These are phyloP conservation scores for Leuciscus waleckii DNA, from an alignment of 2,797 vertebrate genomes.

Conservation along the genomic window DNA sequence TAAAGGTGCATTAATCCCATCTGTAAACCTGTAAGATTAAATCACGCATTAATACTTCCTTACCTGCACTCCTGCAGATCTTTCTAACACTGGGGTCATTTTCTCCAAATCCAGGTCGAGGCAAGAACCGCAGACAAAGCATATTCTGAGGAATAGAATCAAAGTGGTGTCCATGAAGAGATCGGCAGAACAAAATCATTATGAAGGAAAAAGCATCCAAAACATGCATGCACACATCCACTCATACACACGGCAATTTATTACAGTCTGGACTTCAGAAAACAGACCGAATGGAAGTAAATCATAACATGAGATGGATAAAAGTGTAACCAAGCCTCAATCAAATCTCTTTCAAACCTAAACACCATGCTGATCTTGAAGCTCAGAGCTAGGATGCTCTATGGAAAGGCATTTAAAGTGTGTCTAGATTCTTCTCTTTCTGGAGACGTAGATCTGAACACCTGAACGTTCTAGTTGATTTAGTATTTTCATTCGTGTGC, in stretches of 20 bases:
- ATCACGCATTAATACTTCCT: neutral
- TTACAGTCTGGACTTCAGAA: conserved; percentile 9
- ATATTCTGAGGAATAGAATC: conserved; percentile 83
- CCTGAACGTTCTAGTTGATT: neutral
- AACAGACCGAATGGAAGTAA: neutral
- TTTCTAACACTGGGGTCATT: conserved; percentile 16
- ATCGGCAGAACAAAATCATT: conserved; percentile 38
- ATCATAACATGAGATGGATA: conserved; percentile 3
- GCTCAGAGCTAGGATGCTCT: neutral
- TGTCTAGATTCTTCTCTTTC: neutral
- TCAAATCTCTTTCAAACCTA: neutral
- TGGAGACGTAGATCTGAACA: conserved; percentile 1
- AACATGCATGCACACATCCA: conserved; percentile 14
- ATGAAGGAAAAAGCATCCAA: conserved; percentile 37
- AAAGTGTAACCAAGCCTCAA: conserved; percentile 1
- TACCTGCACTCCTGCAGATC: neutral
- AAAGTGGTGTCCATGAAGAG: neutral
- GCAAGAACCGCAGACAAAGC: conserved; percentile 93
- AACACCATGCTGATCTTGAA: conserved; percentile 2
- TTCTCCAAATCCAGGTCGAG: conserved; percentile 80
- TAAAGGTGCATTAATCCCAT: neutral
- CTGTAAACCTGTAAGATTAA: neutral
- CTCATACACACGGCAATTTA: neutral
- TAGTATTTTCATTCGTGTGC: conserved; percentile 17
- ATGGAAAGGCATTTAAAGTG: neutral